Conservation (phyloP, 2,797 vertebrate genomes). For the Malurus leucopterus region DNA sequence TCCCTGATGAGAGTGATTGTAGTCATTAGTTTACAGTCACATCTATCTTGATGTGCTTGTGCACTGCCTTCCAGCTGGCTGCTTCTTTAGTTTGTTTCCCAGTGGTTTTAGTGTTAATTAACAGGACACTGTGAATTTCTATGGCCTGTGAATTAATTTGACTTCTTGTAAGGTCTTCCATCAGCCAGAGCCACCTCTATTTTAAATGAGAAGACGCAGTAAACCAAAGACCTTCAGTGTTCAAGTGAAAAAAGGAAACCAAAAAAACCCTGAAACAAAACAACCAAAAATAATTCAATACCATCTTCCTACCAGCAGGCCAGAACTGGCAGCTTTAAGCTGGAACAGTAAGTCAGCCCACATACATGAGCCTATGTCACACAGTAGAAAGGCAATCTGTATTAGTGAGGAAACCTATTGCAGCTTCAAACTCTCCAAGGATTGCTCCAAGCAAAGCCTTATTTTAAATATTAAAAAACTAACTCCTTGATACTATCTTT, state of each 20-base stretch:
- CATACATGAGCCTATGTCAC: neutral
- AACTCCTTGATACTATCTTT: neutral
- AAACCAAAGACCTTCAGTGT: neutral
- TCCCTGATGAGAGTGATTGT: neutral
- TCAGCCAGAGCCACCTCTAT: neutral
- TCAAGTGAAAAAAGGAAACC: neutral
- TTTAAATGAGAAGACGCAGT: neutral
- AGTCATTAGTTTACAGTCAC: neutral
- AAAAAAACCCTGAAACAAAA: accelerated
- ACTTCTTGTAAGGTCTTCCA: neutral
- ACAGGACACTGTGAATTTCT: neutral
- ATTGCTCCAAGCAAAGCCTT: neutral
- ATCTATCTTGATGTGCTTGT: neutral
- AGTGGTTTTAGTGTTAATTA: neutral
- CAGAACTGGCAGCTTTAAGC: neutral
- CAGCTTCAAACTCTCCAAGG: neutral
- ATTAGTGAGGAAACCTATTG: neutral
- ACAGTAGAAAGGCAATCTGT: neutral
- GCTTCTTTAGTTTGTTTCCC: neutral
- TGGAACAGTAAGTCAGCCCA: neutral
- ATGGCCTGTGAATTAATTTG: neutral
- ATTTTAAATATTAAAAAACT: neutral
- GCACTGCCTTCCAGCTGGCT: neutral
- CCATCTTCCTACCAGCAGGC: neutral
- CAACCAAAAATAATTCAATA: neutral